Evolutionary conservation across 1,140 invertebrate genomes (phyloP).

Genomic region (Camponotus floridanus): DNA sequence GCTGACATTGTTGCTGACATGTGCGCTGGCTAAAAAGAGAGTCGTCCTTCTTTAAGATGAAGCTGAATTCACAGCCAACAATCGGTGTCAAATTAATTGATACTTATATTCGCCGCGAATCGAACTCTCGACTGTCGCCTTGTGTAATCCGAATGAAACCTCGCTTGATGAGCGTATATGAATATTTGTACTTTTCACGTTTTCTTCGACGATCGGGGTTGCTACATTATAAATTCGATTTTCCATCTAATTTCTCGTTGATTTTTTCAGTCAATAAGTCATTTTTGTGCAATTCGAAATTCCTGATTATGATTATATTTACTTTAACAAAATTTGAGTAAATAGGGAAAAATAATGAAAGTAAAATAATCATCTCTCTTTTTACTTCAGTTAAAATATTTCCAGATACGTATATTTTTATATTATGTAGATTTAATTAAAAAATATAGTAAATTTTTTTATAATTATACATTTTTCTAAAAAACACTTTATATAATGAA

Average conservation of each 20-base stretch:
- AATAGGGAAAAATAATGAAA: conserved; percentile 15
- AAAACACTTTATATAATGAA: too few relatives aligned
- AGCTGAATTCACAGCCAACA: conserved; percentile 25
- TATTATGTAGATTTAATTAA: too few relatives aligned
- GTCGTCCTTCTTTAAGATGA: neutral
- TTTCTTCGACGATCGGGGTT: neutral
- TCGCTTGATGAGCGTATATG: neutral
- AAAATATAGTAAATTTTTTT: too few relatives aligned
- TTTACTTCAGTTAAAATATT: neutral
- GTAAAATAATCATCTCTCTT: neutral
- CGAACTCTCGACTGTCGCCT: neutral
- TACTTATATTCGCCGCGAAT: neutral
- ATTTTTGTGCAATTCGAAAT: neutral
- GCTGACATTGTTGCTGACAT: conserved; percentile 36
- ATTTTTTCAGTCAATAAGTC: neutral
- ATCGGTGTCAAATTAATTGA: conserved; percentile 33
- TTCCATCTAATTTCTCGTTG: neutral
- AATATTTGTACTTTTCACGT: conserved; percentile 14
- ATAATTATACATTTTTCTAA: too few relatives aligned
- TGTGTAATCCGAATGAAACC: neutral
- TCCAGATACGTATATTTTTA: neutral
- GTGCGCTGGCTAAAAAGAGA: neutral
- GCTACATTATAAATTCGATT: conserved; percentile 7
- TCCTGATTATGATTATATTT: neutral
- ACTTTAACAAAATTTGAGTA: neutral